Percentiles rank a stretch among this genome's conserved stretches.
Evolutionary conservation across 2,797 vertebrate genomes (phyloP).

Genomic region (Malacoctenus gilli): DNA sequence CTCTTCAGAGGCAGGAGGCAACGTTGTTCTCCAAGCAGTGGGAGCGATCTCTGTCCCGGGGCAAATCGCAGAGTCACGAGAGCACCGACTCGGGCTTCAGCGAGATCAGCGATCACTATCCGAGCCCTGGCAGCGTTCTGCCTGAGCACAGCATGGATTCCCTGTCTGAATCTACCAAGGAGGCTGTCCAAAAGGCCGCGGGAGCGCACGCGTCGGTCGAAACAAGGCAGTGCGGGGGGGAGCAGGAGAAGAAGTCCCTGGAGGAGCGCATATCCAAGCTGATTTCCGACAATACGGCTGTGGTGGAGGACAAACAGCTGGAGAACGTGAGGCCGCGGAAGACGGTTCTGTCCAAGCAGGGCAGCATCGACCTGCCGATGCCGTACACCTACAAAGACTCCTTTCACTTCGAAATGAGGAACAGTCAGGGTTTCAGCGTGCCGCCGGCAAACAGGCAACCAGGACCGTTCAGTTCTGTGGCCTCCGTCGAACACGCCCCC

Average conservation of each 20-base stretch:
- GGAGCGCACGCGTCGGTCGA: no score
- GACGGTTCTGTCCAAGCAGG: constrained; percentile 93
- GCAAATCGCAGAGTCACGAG: constrained; percentile 83
- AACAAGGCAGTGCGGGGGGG: no score
- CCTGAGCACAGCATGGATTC: constrained; percentile 82
- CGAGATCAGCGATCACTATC: constrained; percentile 87
- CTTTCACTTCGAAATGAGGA: constrained; percentile 95
- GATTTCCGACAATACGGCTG: constrained; percentile 92
- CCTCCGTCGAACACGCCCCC: constrained; percentile 82
- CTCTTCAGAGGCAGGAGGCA: constrained; percentile 87
- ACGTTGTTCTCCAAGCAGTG: constrained; percentile 84
- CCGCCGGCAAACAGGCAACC: constrained; percentile 77
- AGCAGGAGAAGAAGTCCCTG: constrained; percentile 85
- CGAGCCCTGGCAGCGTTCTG: constrained; percentile 80
- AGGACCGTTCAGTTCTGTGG: constrained; percentile 86
- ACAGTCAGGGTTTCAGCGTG: constrained; percentile 74
- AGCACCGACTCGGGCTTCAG: constrained; percentile 98
- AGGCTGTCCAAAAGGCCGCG: constrained; percentile 55
- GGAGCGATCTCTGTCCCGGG: constrained; percentile 73
- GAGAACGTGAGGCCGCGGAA: constrained; percentile 93
- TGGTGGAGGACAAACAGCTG: constrained; percentile 91
- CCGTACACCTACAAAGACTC: constrained; percentile 97
- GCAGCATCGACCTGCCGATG: constrained; percentile 96
- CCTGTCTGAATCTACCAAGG: constrained; percentile 69
- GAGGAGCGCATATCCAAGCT: constrained; percentile 92